Base-by-base conservation (phyloP, 2,797 vertebrate species). In the Pelochelys cantorii region DNA sequence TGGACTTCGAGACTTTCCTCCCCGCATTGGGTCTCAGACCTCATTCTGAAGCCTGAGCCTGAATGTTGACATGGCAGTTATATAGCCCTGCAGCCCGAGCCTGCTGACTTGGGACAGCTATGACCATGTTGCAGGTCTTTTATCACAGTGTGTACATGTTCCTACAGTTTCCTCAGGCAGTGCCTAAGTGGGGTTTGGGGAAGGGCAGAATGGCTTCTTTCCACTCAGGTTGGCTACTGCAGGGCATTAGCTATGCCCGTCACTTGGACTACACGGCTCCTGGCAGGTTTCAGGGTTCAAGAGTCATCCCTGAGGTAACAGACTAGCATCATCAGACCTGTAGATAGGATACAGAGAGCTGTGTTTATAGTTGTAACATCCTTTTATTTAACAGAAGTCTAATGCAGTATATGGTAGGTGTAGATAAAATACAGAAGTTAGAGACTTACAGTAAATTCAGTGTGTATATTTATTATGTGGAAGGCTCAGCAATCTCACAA, bases 361-460 rank as follows among this genome's bases (percentile, higher is more conserved):
- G 1, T 55, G n/a, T 20, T 68, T 95, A 65, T 37, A 22, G 1
- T 87, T 92, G 77, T n/a, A 71, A 83, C 48, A 77, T 74, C 31
- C 1, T 1, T 88, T 88, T 68, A 42, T 88, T 95, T 89, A 68
- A 80, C 42, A 79, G 57, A 5, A 77, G 86, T 77, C 5, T 74
- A 42, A 42, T 42, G 22, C 12, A 42, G 6, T 42, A 42, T 14
- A 74, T 74, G 34, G 11, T 75, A 75, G 55, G 7, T 60, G 68
- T 42, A 2, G 1, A 2, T 78, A 75, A 29, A 54, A 14, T 52
- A 5, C 23, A 25, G 74, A 83, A 68, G 11, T 0, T 0, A 14
- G 8, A 54, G 62, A 15, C 3, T 0, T 10, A 13, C 29, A 1
- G 62, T 7, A 17, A 3, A 23, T 5, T 22, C 25, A 15, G 3